These are phyloP conservation scores for Spatulosminthurus flaviceps DNA, from an alignment of 2,888 invertebrate species.

Conservation along the genomic window DNA sequence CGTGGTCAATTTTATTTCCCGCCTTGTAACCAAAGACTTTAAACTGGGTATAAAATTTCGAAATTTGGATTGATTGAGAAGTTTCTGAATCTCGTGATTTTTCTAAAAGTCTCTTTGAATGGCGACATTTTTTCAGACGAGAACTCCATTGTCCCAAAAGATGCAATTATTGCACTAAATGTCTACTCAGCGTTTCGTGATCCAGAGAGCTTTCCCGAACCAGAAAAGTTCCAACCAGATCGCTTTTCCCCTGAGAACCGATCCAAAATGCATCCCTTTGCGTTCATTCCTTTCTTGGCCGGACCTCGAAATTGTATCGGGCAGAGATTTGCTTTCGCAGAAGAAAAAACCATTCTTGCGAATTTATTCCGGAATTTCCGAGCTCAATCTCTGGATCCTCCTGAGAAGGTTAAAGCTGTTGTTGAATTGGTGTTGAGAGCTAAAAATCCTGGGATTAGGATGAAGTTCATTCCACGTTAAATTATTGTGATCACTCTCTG, in stretches of 20 bases:
- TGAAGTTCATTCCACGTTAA: background rate
- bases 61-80: too few species aligned
- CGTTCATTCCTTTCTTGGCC: slow-evolving; percentile 10
- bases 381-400: background rate
- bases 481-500: too few species aligned
- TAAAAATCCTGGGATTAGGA: background rate
- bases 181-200: background rate
- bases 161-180: background rate
- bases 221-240: background rate
- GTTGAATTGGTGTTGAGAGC: background rate
- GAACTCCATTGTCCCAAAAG: background rate
- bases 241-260: background rate
- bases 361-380: background rate
- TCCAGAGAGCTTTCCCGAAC: slow-evolving; percentile 4
- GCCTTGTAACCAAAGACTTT: too few species aligned
- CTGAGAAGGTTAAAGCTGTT: background rate
- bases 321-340: background rate
- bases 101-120: too few species aligned
- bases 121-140: too few species aligned
- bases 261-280: background rate
- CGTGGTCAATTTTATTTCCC: too few species aligned
- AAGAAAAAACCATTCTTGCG: slow-evolving; percentile 5
- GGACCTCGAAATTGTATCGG: slow-evolving; percentile 1
- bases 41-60: too few species aligned
- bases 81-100: too few species aligned